phyloP scores from a whole-genome alignment of 1,140 invertebrate species.

The Saccostrea echinata region DNA sequence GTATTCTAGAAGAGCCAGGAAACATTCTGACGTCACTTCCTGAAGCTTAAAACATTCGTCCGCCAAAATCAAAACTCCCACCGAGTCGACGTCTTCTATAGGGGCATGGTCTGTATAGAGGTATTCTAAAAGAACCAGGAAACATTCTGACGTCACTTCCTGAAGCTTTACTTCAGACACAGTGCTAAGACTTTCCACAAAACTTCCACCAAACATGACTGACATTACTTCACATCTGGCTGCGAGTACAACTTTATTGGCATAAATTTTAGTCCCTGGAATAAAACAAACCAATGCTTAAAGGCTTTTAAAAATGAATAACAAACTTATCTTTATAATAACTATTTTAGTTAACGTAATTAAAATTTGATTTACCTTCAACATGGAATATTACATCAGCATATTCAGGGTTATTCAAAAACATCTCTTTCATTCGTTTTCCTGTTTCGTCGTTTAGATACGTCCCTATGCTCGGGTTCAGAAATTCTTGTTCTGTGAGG shows the following conservation, averaged over 20 bases:
- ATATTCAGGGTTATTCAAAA: slow-evolving; percentile 68
- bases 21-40: slow-evolving; percentile 65
- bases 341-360: too few relatives aligned
- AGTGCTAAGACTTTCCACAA: slow-evolving; percentile 62
- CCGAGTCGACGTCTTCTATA: slow-evolving; percentile 70
- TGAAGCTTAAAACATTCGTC: too few relatives aligned
- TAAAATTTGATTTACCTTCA: slow-evolving; percentile 62
- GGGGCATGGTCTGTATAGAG: slow-evolving; percentile 77
- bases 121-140: slow-evolving; percentile 74
- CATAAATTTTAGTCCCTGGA: slow-evolving; percentile 69
- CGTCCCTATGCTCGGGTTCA: slow-evolving; percentile 78
- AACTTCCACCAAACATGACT: slow-evolving; percentile 75
- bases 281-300: neutral
- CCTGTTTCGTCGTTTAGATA: slow-evolving; percentile 75
- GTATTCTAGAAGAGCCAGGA: slow-evolving; percentile 75
- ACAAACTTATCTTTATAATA: too few relatives aligned
- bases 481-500: slow-evolving; percentile 73
- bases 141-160: slow-evolving; percentile 65
- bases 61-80: slow-evolving; percentile 71
- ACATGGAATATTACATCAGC: slow-evolving; percentile 74
- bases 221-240: slow-evolving; percentile 73
- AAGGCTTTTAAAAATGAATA: too few relatives aligned
- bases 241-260: slow-evolving; percentile 67
- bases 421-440: slow-evolving; percentile 73
- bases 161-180: slow-evolving; percentile 66